A percentile compares a stretch with the other conserved stretches of the same genome.
Evolutionary conservation across 2,797 vertebrate genomes (phyloP).

Genomic region (Parauchenoglanis punctatus): DNA sequence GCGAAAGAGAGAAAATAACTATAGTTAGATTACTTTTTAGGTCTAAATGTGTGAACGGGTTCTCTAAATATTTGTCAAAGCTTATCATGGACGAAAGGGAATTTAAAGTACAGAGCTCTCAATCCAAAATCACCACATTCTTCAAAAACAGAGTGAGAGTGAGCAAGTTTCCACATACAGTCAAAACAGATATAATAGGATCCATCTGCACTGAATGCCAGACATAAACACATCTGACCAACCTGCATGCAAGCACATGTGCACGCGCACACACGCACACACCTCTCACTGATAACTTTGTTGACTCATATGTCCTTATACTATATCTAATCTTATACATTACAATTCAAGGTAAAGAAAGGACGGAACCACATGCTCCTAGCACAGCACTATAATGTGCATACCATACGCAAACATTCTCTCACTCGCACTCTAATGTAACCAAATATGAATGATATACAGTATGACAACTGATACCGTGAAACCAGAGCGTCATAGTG

Average conservation of each 20-base stretch:
- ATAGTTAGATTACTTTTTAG: conserved; percentile 14
- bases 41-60: conserved; percentile 8
- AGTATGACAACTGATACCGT: neutral
- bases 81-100: conserved; percentile 45
- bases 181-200: conserved; percentile 55
- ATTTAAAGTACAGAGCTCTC: conserved; percentile 30
- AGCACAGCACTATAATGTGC: neutral
- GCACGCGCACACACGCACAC: conserved; percentile 2
- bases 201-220: conserved; percentile 55
- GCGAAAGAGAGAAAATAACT: neutral
- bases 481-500: neutral
- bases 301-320: neutral
- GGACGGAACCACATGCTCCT: neutral
- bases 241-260: conserved; percentile 21
- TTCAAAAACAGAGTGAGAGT: conserved; percentile 39
- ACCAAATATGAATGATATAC: neutral
- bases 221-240: conserved; percentile 55
- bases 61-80: conserved; percentile 54
- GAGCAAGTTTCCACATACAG: conserved; percentile 10
- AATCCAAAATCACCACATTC: conserved; percentile 40
- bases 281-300: neutral
- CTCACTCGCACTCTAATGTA: neutral
- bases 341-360: neutral
- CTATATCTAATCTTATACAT: neutral
- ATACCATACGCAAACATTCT: neutral